Evolutionary conservation across 1,140 invertebrate species (phyloP), one percentile per base, ranked within the genome.

Genomic region (Drosophila fuyamai): DNA sequence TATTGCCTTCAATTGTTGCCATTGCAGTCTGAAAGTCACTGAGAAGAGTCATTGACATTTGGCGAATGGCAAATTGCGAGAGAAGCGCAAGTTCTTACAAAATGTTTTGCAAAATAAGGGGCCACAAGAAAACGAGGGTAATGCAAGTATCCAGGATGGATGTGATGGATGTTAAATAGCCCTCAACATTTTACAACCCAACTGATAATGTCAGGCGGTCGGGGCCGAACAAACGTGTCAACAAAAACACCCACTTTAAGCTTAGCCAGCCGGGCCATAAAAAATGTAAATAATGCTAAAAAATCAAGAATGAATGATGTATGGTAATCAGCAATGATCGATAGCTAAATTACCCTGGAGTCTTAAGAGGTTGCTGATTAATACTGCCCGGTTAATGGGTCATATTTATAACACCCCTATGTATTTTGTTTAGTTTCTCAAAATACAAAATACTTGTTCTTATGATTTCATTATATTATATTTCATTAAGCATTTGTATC

Each of bases 41-140:
- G 74, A 68, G 65, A 74, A 59, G 50, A 77, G 83, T 86, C 83
- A 89, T 73, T 86, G 83, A 86, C 83, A 86, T 76, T 86, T 88
- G 66, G 65, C 75, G 63, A 66, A 85, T 84, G 66, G 71, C 79
- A 61, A 72, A 70, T 65, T 58, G 76, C 46, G 58, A 46, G 18
- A 56, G 55, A 71, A 40, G 56, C 40, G 58, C 75, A 73, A 77
- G 79, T 46, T 77, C 80, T 81, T 77, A 57, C 73, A 62, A 74
- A 43, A 59, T 50, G 46, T 32, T 46, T 3, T 7, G 38, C 29
- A 35, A 18, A 36, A 51, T 46, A 38, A 44, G 54, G 32, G 47
- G 27, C 16, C 29, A 55, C 38, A 48, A 14, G 7, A 32, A 16
- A 6, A 16, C 8, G 18, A 47, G 27, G 43, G 14, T 18, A 58